A percentile compares a stretch with the other conserved stretches of the same genome.
These are phyloP conservation scores for Macrobrachium rosenbergii DNA, from an alignment of 1,140 invertebrate genomes.

Conservation along the genomic window DNA sequence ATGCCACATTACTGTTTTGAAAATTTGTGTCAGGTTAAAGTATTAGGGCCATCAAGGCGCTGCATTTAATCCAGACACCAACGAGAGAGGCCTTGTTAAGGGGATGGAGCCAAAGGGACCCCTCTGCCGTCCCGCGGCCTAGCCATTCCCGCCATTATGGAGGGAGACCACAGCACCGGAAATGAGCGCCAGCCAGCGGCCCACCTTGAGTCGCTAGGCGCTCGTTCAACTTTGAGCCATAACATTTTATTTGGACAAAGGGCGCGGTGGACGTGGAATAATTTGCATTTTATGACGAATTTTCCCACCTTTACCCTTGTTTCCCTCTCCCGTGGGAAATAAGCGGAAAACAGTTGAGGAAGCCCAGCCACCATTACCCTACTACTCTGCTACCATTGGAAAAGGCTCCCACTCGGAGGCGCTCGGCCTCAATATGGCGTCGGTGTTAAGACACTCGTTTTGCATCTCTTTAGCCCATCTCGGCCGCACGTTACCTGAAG, in stretches of 20 bases:
- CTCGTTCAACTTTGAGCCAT: conserved; percentile 41
- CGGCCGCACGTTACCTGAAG: no score
- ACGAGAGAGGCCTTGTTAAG: conserved; percentile 56
- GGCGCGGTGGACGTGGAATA: conserved; percentile 61
- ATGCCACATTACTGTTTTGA: conserved; percentile 60
- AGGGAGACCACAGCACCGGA: neutral
- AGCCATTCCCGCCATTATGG: neutral
- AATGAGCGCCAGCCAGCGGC: neutral
- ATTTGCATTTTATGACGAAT: conserved; percentile 64
- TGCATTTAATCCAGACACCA: conserved; percentile 64
- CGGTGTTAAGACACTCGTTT: neutral
- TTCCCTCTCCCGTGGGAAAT: conserved; percentile 55
- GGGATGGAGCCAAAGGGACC: conserved; percentile 26
- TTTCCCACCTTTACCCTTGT: conserved; percentile 62
- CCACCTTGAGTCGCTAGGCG: conserved; percentile 26
- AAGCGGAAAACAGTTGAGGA: conserved; percentile 50
- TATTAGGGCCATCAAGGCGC: conserved; percentile 62
- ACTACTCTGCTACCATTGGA: conserved; percentile 11
- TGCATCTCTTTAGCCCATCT: no score
- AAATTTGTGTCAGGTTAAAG: conserved; percentile 64
- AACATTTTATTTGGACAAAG: conserved; percentile 63
- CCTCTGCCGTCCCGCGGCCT: neutral
- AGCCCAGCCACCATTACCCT: conserved; percentile 5
- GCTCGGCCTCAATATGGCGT: neutral
- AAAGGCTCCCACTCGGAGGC: neutral